Percentiles rank a stretch among this genome's conserved stretches.
phyloP scores from a whole-genome alignment of 1,140 invertebrate species.

The Lutraria rhynchaena region DNA sequence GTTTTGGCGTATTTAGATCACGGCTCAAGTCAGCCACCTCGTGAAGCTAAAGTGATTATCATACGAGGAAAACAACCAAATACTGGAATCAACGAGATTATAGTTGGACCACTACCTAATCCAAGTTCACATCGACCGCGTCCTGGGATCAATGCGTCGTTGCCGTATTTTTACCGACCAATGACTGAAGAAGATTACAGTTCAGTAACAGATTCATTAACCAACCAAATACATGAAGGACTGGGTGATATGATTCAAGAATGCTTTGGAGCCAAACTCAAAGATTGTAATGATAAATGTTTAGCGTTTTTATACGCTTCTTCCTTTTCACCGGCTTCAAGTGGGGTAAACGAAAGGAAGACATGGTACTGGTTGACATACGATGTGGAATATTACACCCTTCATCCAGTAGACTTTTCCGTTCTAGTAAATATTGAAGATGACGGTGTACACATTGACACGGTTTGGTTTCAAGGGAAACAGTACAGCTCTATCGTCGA shows the following conservation, averaged over 20 bases:
- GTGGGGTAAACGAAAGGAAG: conserved; percentile 46
- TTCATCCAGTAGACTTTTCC: conserved; percentile 70
- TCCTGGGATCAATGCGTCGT: conserved; percentile 57
- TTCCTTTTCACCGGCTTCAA: conserved; percentile 57
- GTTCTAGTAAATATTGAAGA: conserved; percentile 63
- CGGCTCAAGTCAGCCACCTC: conserved; percentile 49
- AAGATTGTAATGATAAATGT: conserved; percentile 61
- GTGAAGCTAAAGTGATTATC: conserved; percentile 71
- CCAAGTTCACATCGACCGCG: conserved; percentile 50
- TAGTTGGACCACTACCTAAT: conserved; percentile 67
- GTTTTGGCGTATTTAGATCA: conserved; percentile 64
- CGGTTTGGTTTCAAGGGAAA: conserved; percentile 66
- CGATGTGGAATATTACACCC: conserved; percentile 59
- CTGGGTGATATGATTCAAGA: conserved; percentile 57
- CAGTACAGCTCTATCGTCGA: conserved; percentile 59
- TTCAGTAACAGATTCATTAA: conserved; percentile 42
- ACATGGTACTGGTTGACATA: conserved; percentile 68
- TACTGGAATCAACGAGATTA: conserved; percentile 69
- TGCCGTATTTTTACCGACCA: conserved; percentile 63
- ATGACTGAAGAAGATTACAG: conserved; percentile 51
- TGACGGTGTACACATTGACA: conserved; percentile 54
- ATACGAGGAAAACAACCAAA: conserved; percentile 56
- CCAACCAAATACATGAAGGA: conserved; percentile 46
- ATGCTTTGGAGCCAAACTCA: conserved; percentile 61
- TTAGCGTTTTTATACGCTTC: conserved; percentile 60